These are phyloP conservation scores for Drosophila antonietae DNA, from an alignment of 2,888 invertebrate species.

Conservation along the genomic window DNA sequence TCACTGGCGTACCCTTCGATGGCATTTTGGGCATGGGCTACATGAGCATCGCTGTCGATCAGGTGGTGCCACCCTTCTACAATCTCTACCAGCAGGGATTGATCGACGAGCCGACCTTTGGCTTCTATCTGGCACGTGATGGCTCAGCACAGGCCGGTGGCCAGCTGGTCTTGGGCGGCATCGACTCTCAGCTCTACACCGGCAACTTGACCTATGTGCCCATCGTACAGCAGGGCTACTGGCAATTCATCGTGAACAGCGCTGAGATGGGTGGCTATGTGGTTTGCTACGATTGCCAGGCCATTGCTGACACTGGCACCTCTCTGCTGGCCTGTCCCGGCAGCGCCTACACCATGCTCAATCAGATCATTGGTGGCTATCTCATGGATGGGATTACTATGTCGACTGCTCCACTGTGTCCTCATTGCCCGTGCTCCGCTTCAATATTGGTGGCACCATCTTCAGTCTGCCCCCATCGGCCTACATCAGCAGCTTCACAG, in stretches of 20 bases:
- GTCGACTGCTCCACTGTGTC: conserved; percentile 92
- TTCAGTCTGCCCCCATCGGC: conserved; percentile 92
- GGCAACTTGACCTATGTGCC: conserved; percentile 88
- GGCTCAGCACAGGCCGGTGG: conserved; percentile 90
- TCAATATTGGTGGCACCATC: conserved; percentile 89
- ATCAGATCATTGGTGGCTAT: conserved; percentile 91
- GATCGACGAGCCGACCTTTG: conserved; percentile 91
- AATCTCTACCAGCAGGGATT: conserved; percentile 93
- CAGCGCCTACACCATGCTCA: conserved; percentile 90
- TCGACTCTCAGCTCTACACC: conserved; percentile 93
- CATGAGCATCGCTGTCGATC: conserved; percentile 93
- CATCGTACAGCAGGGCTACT: conserved; percentile 93
- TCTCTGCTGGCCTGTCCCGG: conserved; percentile 93
- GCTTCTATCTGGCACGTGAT: conserved; percentile 94
- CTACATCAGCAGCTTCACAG: conserved; percentile 87
- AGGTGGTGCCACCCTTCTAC: conserved; percentile 95
- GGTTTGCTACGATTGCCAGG: conserved; percentile 92
- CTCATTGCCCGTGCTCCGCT: conserved; percentile 90
- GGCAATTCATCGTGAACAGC: conserved; percentile 96
- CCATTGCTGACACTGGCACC: conserved; percentile 98
- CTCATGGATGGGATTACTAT: conserved; percentile 76
- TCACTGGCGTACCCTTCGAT: conserved; percentile 98
- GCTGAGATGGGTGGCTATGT: conserved; percentile 85
- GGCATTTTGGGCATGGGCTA: conserved; percentile 98
- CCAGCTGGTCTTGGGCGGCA: conserved; percentile 95